Base-by-base conservation (phyloP, 2,113 vertebrate species). In the Balaeniceps rex region DNA sequence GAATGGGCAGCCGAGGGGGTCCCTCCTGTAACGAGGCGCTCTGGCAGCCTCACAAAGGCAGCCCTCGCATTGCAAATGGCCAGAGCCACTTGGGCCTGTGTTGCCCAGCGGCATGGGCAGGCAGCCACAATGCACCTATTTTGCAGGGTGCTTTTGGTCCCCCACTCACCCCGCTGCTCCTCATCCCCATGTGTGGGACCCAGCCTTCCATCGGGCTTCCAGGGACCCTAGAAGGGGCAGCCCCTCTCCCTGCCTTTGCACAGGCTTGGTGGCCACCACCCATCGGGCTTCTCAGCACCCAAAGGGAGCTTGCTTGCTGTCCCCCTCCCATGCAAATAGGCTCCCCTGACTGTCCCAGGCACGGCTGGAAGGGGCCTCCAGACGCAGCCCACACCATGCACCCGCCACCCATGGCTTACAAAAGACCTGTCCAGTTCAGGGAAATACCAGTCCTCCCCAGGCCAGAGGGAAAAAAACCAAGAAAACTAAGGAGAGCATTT, bases 111-210 rank as follows among this genome's bases (percentile, higher is more conserved):
- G 74, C 77, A 26, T 1, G 1, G 28, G 36, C 23, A 24, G 70
- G 69, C 49, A 87, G 83, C 77, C 82, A 93, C 70, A 80, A 65
- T 86, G 82, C 75, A 63, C 15, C 40, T 71, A 54, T 65, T 94
- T 5, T 47, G 66, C 10, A 69, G 63, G 71, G 68, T 57, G 44
- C 38, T 64, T 51, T 52, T 0, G 0, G 47, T 19, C 28, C 54
- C 25, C 36, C 2, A 0, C 0, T 1, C 1, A 0, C 49, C 55
- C 33, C 0, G 0, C 69, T 63, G 54, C 46, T 87, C 51, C 74
- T 63, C 42, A 63, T 14, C 7, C 57, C 52, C 0, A 0, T 0
- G 22, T 1, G 14, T 17, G 29, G 36, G 47, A 81, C 8, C 46
- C 28, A 38, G 22, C 15, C 55, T 61, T 23, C 58, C 46, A 36